A percentile compares a stretch with the other conserved stretches of the same genome.
phyloP scores from a whole-genome alignment of 2,113 vertebrate species.

The Ammodytes dubius region DNA sequence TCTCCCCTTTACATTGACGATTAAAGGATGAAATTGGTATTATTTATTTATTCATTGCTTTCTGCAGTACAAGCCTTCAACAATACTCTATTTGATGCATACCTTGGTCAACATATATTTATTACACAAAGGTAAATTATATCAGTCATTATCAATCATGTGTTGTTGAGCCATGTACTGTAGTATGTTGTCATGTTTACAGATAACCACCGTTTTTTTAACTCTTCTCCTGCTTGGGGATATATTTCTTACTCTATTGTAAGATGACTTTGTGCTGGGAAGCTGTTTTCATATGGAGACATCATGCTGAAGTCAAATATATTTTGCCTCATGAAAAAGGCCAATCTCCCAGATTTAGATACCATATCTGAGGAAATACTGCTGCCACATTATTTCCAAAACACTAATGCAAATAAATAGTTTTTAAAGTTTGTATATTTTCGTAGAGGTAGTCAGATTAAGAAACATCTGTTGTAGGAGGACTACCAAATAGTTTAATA shows the following conservation, averaged over 20 bases:
- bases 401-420: not conserved
- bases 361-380: not conserved
- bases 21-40: too few species aligned
- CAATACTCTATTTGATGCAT: not conserved
- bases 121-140: not conserved
- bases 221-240: not conserved
- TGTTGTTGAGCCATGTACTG: too few species aligned
- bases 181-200: not conserved
- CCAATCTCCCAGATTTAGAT: not conserved
- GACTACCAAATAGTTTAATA: constrained; percentile 52
- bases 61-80: not conserved
- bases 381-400: not conserved
- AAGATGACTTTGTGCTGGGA: not conserved
- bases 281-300: constrained; percentile 14
- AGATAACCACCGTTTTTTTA: not conserved
- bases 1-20: too few species aligned
- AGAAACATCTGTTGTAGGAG: constrained; percentile 22
- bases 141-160: not conserved
- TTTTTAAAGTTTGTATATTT: constrained; percentile 31
- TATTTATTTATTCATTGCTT: too few species aligned
- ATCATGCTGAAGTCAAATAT: constrained; percentile 10
- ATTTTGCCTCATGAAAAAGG: not conserved
- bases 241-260: not conserved
- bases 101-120: not conserved
- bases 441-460: constrained; percentile 5